A percentile compares a stretch with the other conserved stretches of the same genome.
Conservation (phyloP, 1,140 invertebrate species). For the Drosophila subpulchrella region DNA sequence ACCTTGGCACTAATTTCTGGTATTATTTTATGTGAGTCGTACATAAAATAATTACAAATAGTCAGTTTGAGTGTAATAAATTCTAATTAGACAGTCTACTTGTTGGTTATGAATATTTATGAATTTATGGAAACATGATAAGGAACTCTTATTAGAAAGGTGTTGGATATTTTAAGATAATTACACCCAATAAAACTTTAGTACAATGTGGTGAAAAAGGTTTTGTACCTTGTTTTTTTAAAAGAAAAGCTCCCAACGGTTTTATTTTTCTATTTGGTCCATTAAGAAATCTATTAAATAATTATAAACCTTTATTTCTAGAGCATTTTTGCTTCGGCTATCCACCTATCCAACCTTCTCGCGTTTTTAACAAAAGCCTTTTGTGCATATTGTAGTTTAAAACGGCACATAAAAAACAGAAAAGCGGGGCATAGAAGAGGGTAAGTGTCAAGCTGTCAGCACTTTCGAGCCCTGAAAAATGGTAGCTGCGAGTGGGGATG, state of each 20-base stretch:
- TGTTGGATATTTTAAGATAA: not conserved
- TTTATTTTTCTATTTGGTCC: too few relatives aligned
- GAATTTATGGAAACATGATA: not conserved
- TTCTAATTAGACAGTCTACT: not conserved
- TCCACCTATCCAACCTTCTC: not conserved
- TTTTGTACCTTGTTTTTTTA: too few relatives aligned
- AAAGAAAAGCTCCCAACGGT: too few relatives aligned
- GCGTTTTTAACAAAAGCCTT: slow-evolving; percentile 60
- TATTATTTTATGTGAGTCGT: not conserved
- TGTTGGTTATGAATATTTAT: not conserved
- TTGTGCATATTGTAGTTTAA: slow-evolving; percentile 74
- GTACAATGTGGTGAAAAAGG: too few relatives aligned
- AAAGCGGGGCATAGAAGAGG: slow-evolving; percentile 10
- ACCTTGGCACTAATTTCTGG: not conserved
- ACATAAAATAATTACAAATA: not conserved
- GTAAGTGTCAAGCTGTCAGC: slow-evolving; percentile 61
- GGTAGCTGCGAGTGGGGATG: slow-evolving; percentile 12
- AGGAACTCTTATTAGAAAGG: too few relatives aligned
- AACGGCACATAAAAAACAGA: slow-evolving; percentile 23
- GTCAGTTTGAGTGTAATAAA: not conserved
- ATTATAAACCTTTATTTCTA: not conserved
- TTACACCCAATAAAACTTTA: too few relatives aligned
- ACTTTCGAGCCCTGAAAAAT: slow-evolving; percentile 40
- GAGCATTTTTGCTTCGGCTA: slow-evolving; percentile 8
- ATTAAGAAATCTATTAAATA: not conserved